A percentile compares a stretch with the other conserved stretches of the same genome.
These are phyloP conservation scores for Mercenaria mercenaria DNA, from an alignment of 1,140 invertebrate species.

Conservation along the genomic window DNA sequence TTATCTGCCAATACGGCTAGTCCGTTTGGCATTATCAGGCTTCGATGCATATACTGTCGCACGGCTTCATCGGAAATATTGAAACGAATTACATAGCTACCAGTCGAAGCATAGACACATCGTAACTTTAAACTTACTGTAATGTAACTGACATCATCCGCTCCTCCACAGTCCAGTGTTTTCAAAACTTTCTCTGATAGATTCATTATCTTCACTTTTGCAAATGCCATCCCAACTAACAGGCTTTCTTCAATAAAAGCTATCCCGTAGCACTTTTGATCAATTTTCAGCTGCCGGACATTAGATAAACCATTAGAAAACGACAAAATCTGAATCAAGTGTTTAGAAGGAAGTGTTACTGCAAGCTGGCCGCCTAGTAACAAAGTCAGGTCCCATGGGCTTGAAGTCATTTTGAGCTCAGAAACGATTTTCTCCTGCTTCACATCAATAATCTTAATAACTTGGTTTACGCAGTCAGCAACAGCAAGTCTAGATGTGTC, in stretches of 20 bases:
- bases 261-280: not conserved
- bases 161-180: not conserved
- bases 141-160: not conserved
- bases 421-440: not conserved
- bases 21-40: not conserved
- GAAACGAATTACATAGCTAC: not conserved
- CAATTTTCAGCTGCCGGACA: not conserved
- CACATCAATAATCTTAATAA: not conserved
- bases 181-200: too few relatives aligned
- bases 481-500: too few relatives aligned
- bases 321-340: not conserved
- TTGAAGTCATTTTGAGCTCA: not conserved
- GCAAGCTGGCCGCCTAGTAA: not conserved
- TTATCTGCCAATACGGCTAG: not conserved
- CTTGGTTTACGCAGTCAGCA: not conserved
- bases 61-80: not conserved
- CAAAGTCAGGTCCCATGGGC: not conserved
- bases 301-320: not conserved
- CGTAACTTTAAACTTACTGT: not conserved
- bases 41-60: not conserved
- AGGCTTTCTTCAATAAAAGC: not conserved
- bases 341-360: not conserved
- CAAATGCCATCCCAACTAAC: not conserved
- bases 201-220: not conserved
- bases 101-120: not conserved